Base-by-base conservation (phyloP, 2,797 vertebrate genomes). In the Carduelis carduelis region DNA sequence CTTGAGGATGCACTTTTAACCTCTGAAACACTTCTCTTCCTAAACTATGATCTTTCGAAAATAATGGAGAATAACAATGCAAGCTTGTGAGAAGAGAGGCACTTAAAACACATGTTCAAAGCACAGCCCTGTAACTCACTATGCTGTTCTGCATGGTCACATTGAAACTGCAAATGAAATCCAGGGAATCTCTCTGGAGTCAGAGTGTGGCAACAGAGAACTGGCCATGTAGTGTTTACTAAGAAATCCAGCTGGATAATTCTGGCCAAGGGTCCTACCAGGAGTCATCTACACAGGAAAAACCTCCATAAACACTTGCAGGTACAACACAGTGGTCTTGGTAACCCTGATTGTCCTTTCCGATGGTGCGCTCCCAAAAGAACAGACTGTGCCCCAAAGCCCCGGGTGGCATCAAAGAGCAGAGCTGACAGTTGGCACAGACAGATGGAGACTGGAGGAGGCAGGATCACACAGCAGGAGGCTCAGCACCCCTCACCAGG, bases 401-500 rank as follows among this genome's bases (percentile, higher is more conserved):
- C 30, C 65, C 0, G 0, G 50, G 53, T 53, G 80, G 44, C 71
- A 57, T 66, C 35, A 37, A 8, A n/a, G 86, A 71, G 55, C 79
- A 56, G 57, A 71, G 82, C 46, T 0, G 7, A 64, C 87, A 94
- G 61, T 91, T 81, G 96, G 95, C 96, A 94, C 39, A 11, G 91
- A 83, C 96, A 96, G 94, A 94, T 91, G 94, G 94, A 95, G 72
- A 57, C 80, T 81, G 30, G 79, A 3, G 2, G 89, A 86, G 89
- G 76, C 82, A 95, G 87, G 35, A 71, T 78, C 2, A 8, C 35
- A 0, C 91, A 61, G 95, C 85, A 69, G 94, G 90, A 91, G 21
- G 57, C 87, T 90, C 94, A 93, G 90, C 85, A 76, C n/a, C 90
- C 89, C 90, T 95, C 95, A 61, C 79, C 69, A 91, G n/a, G 69